Conservation (phyloP, 2,797 vertebrate genomes). For the Falco naumanni region DNA sequence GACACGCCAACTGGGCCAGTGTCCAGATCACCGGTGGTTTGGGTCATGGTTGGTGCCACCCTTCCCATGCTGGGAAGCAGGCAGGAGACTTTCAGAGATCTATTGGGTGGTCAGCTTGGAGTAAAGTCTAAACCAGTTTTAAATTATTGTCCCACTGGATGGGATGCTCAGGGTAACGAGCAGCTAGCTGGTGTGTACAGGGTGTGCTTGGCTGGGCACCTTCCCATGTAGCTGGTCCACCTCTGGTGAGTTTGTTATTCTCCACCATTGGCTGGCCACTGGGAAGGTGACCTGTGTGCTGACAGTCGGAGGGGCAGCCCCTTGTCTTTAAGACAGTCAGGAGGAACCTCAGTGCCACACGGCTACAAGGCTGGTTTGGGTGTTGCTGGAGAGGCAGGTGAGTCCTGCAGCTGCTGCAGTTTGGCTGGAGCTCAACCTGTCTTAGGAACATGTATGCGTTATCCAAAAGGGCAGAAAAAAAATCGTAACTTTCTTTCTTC, state of each 20-base stretch:
- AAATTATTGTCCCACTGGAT: neutral
- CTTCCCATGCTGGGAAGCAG: neutral
- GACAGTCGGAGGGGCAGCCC: neutral
- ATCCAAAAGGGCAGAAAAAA: neutral
- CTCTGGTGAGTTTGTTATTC: neutral
- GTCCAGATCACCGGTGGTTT: neutral
- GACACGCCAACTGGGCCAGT: neutral
- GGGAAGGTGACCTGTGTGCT: neutral
- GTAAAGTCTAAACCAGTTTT: neutral
- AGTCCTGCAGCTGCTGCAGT: neutral
- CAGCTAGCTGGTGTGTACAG: neutral
- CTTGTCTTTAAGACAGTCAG: neutral
- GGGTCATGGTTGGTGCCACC: neutral
- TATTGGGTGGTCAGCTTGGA: neutral
- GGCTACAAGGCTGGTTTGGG: neutral
- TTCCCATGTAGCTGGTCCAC: neutral
- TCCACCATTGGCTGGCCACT: fast-evolving
- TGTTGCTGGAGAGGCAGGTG: neutral
- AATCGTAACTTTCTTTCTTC: neutral
- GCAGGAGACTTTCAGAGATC: neutral
- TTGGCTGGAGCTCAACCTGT: neutral
- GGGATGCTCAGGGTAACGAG: neutral
- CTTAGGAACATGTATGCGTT: neutral
- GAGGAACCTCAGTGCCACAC: neutral
- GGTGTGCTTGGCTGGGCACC: neutral